Evolutionary conservation across 2,113 vertebrate species (phyloP), one percentile per base, ranked within the genome.

Genomic region (Nothobranchius kuhntae): DNA sequence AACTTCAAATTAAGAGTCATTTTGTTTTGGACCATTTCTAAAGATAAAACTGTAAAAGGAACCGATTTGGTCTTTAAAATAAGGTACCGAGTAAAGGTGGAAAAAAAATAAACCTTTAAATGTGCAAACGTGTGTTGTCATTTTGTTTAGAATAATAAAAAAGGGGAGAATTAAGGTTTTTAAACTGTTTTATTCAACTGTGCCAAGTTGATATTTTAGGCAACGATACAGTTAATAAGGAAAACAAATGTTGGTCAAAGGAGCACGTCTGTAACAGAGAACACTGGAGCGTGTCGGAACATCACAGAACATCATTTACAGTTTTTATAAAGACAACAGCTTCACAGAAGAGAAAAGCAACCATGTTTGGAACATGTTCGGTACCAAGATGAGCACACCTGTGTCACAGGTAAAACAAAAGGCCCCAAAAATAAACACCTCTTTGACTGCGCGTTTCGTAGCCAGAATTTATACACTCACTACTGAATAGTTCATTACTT

Each of bases 301-400:
- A 80, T 77, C 75, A 68, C 82, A 81, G 82, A 77, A 90, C 77
- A 57, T 84, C 89, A 71, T 78, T 83, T 79, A 90, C 75, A 68
- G 54, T 59, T 82, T 83, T 73, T 54, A 75, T 78, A 77, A 73
- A 80, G 75, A 88, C 81, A 71, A 90, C 83, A 91, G 85, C 91
- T 92, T 92, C 91, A 92, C 91, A 92, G 89, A 92, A 92, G 91
- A 90, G 89, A 92, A 87, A 87, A 80, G 78, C 82, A 86, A 89
- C 83, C 90, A 92, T 89, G 89, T 91, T 91, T 91, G 83, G 68
- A 90, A 91, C 90, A 92, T 90, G 89, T 89, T 89, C 71, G 69
- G 78, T 90, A 92, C 86, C 81, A 51, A 81, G 74, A 84, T 68
- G 65, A 86, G 72, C 56, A 76, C 21, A 85, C 87, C 83, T 68